Evolutionary conservation across 2,113 vertebrate genomes (phyloP).

Genomic region (Acanthochromis polyacanthus): DNA sequence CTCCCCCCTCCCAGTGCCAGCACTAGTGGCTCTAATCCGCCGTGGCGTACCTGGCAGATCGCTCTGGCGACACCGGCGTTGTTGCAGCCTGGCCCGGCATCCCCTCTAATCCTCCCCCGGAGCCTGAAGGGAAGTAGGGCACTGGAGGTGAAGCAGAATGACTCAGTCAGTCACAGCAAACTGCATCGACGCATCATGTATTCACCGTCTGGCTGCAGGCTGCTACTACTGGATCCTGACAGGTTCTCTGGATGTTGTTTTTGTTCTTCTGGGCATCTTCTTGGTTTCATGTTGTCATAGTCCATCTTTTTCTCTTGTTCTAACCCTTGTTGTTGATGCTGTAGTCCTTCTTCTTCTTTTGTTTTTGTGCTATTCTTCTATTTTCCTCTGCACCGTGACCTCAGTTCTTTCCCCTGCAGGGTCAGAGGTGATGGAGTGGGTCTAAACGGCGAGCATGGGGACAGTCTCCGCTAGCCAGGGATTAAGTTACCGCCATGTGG

Average conservation of each 20-base stretch:
- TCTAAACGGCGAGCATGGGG: conserved; percentile 62
- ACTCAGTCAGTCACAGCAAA: conserved; percentile 6
- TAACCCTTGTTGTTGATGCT: not conserved
- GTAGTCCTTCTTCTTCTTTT: not conserved
- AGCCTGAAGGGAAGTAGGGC: conserved; percentile 60
- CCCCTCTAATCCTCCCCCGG: conserved; percentile 63
- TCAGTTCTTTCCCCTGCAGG: not conserved
- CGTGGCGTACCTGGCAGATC: conserved; percentile 81
- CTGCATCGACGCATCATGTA: not conserved
- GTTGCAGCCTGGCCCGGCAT: conserved; percentile 59
- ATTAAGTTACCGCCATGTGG: conserved; percentile 73
- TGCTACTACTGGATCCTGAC: not conserved
- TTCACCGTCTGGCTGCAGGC: not conserved
- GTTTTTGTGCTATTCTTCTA: not conserved
- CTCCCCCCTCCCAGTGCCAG: conserved; percentile 71
- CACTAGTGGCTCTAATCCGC: conserved; percentile 75
- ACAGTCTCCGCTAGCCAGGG: conserved; percentile 56
- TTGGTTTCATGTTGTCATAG: too few species aligned
- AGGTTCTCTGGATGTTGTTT: not conserved
- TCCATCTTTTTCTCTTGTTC: too few species aligned
- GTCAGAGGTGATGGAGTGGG: conserved; percentile 44
- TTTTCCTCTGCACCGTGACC: not conserved
- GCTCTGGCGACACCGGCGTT: conserved; percentile 70
- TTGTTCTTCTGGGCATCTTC: not conserved
- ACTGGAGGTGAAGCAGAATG: conserved; percentile 54